phyloP scores from a whole-genome alignment of 2,113 vertebrate genomes.

The Rhagologus leucostigma region DNA sequence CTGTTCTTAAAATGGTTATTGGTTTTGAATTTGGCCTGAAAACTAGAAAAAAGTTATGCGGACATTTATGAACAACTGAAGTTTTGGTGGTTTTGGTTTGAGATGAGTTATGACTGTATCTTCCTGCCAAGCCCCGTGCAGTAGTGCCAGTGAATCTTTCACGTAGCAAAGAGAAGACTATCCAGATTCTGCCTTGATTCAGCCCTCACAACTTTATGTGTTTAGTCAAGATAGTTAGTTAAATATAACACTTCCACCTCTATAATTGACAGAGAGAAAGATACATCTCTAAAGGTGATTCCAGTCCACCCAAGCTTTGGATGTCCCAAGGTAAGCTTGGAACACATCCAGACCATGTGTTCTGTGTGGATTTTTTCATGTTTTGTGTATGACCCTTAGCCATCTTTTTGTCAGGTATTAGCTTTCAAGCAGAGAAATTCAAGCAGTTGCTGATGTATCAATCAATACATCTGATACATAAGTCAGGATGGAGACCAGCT shows the following conservation, averaged over 20 bases:
- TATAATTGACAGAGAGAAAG: not conserved
- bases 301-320: not conserved
- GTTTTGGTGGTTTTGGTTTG: not conserved
- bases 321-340: not conserved
- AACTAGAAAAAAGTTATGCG: not conserved
- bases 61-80: not conserved
- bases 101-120: not conserved
- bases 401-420: not conserved
- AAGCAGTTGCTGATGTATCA: not conserved
- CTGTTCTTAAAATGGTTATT: not conserved
- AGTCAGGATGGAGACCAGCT: not conserved
- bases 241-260: not conserved
- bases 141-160: not conserved
- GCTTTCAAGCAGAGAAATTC: not conserved
- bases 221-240: not conserved
- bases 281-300: not conserved
- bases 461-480: not conserved
- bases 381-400: not conserved
- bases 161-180: not conserved
- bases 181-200: not conserved
- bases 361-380: not conserved
- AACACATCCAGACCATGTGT: not conserved
- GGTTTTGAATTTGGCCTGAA: not conserved
- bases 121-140: fast-evolving
- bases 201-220: not conserved